Conservation (phyloP, 2,113 vertebrate genomes). For the Istiophorus platypterus region DNA sequence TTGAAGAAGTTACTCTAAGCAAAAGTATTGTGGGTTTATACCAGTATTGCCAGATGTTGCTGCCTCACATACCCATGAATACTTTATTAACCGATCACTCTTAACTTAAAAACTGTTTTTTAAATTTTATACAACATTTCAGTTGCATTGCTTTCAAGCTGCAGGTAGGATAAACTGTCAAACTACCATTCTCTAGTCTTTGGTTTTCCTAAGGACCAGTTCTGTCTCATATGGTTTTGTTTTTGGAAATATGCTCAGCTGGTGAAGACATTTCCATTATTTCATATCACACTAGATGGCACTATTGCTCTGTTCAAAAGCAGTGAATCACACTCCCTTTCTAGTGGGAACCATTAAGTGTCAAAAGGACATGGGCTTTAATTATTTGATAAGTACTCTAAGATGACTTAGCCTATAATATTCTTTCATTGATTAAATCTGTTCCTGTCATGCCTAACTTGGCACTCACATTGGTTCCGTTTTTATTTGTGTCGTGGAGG, state of each 20-base stretch:
- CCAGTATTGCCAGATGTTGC: not conserved
- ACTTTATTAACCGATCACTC: not conserved
- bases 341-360: not conserved
- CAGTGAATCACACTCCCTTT: not conserved
- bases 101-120: not conserved
- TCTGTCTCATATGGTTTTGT: not conserved
- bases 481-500: not conserved
- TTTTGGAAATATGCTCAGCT: not conserved
- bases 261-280: not conserved
- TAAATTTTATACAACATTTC: not conserved
- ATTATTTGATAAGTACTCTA: conserved; percentile 14
- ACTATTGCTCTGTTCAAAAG: conserved; percentile 57
- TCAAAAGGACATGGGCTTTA: conserved; percentile 21
- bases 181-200: not conserved
- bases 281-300: conserved; percentile 78
- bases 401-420: not conserved
- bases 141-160: not conserved
- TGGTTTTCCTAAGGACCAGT: not conserved
- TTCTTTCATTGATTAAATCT: conserved; percentile 2
- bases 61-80: not conserved
- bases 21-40: not conserved
- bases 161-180: too few relatives aligned
- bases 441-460: not conserved
- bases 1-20: not conserved
- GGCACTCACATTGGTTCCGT: not conserved